Conservation (phyloP, 1,140 invertebrate genomes). For the Drosophila nebulosa region DNA sequence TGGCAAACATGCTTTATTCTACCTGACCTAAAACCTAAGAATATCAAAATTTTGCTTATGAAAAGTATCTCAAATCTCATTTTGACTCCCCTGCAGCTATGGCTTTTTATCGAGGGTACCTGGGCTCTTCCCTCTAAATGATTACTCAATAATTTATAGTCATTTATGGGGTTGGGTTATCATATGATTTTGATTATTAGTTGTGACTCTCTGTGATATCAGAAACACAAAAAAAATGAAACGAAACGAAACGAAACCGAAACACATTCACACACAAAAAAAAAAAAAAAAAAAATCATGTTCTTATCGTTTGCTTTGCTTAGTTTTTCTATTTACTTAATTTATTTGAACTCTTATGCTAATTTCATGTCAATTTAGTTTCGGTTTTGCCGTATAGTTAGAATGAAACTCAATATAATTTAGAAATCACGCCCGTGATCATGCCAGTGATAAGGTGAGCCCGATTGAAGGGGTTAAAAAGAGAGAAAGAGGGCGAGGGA, state of each 20-base stretch:
- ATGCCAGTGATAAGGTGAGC: not conserved
- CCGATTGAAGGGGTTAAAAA: not conserved
- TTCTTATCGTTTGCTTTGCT: not conserved
- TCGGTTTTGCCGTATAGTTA: not conserved
- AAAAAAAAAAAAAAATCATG: not conserved
- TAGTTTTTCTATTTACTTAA: not conserved
- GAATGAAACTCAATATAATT: not conserved
- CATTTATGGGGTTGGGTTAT: not conserved
- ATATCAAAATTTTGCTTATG: too few species aligned
- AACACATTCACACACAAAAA: too few species aligned
- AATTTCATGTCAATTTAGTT: conserved; percentile 11
- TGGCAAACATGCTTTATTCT: too few species aligned
- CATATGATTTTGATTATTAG: not conserved
- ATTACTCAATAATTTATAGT: not conserved
- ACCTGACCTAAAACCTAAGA: too few species aligned
- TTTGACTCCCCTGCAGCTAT: too few species aligned
- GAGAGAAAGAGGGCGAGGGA: too few species aligned
- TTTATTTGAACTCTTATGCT: conserved; percentile 14
- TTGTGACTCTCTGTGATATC: not conserved
- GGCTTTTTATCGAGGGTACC: too few species aligned
- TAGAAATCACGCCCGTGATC: not conserved
- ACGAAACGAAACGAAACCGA: too few species aligned
- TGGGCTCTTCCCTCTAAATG: too few species aligned
- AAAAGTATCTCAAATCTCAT: too few species aligned
- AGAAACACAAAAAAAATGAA: not conserved